phyloP scores from a whole-genome alignment of 1,140 invertebrate genomes.

The Seison nebaliae region DNA sequence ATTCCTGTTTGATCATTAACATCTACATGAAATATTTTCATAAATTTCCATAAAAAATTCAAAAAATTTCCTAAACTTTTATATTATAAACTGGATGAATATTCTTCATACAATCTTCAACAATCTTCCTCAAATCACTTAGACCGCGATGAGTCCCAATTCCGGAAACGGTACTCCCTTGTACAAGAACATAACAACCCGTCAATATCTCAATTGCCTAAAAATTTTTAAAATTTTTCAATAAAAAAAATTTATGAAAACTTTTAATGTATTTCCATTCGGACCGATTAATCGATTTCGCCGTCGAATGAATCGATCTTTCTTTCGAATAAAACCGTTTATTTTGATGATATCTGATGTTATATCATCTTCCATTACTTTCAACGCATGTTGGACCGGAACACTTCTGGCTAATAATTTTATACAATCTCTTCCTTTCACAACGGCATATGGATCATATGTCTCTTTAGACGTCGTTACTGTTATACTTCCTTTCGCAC shows the following conservation, averaged over 20 bases:
- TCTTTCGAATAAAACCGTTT: conserved; percentile 57
- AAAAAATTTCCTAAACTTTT: conserved; percentile 33
- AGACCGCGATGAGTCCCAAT: conserved; percentile 79
- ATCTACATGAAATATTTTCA: conserved; percentile 27
- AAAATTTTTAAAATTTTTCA: conserved; percentile 13
- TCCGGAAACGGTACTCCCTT: conserved; percentile 86
- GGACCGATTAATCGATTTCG: conserved; percentile 76
- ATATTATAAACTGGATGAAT: conserved; percentile 98
- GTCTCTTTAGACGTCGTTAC: conserved; percentile 83
- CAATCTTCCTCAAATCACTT: conserved; percentile 57
- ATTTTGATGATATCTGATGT: conserved; percentile 92
- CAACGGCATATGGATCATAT: conserved; percentile 88
- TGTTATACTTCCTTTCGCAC: conserved; percentile 75
- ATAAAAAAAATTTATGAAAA: conserved; percentile 13
- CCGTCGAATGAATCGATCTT: conserved; percentile 79
- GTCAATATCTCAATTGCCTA: conserved; percentile 81
- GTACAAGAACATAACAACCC: conserved; percentile 80
- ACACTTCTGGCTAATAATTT: conserved; percentile 79
- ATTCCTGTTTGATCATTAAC: conserved; percentile 81
- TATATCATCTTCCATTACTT: conserved; percentile 50
- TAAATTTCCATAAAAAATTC: neutral
- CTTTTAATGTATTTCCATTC: conserved; percentile 74
- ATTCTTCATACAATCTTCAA: conserved; percentile 91
- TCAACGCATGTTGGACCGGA: conserved; percentile 57
- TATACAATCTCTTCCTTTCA: conserved; percentile 83